Percentiles rank a stretch among this genome's conserved stretches.
Conservation (phyloP, 2,113 vertebrate genomes). For the Chiloscyllium plagiosum region DNA sequence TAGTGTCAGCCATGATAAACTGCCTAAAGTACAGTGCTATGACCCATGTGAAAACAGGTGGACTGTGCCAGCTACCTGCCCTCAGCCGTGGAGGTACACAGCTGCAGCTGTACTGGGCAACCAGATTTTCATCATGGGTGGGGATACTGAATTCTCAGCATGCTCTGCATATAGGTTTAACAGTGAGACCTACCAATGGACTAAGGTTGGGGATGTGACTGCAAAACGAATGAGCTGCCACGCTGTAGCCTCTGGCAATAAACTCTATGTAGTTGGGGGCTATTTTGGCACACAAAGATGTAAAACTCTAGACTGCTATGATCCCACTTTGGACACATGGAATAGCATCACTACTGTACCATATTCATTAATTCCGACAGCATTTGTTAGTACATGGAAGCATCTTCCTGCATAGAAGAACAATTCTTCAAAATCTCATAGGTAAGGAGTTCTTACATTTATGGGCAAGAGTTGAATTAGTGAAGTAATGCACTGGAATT, state of each 20-base stretch:
- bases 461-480: not conserved
- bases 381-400: constrained; percentile 74
- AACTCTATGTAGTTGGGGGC: constrained; percentile 69
- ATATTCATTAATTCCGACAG: constrained; percentile 68
- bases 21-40: constrained; percentile 73
- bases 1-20: constrained; percentile 70
- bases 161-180: constrained; percentile 76
- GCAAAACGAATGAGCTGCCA: constrained; percentile 75
- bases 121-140: constrained; percentile 76
- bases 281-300: constrained; percentile 74
- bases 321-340: constrained; percentile 66
- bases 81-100: constrained; percentile 75
- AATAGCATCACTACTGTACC: constrained; percentile 74
- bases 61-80: constrained; percentile 70
- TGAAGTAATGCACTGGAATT: not conserved
- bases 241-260: constrained; percentile 71
- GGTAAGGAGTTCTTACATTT: constrained; percentile 29
- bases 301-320: constrained; percentile 71
- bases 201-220: constrained; percentile 73
- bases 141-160: constrained; percentile 69
- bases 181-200: constrained; percentile 74
- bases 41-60: constrained; percentile 72
- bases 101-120: constrained; percentile 71
- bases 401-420: constrained; percentile 65
- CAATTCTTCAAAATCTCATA: not conserved